Evolutionary conservation across 2,113 vertebrate genomes (phyloP).

Genomic region (Hippopotamus amphibius): DNA sequence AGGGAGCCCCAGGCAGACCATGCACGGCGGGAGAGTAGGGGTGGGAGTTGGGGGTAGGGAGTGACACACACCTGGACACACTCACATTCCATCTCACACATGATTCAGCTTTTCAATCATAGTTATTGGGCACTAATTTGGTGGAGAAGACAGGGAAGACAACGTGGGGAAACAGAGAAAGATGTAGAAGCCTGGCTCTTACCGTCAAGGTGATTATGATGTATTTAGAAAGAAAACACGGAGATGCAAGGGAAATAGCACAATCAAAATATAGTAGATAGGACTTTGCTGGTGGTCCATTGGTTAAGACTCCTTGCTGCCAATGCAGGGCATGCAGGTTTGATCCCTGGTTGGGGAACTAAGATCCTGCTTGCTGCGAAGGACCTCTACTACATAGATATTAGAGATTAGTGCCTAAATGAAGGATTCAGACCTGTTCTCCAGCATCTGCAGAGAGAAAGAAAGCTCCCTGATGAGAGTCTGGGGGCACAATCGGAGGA

Average conservation of each 20-base stretch:
- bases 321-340: too few species aligned
- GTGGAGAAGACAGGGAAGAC: not conserved
- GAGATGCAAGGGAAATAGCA: not conserved
- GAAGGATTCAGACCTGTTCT: not conserved
- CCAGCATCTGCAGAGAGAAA: not conserved
- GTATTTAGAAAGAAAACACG: not conserved
- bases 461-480: not conserved
- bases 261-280: not conserved
- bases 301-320: too few species aligned
- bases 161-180: not conserved
- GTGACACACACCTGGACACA: fast-evolving
- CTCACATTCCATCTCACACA: too few species aligned
- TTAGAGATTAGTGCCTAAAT: not conserved
- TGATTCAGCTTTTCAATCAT: not conserved
- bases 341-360: too few species aligned
- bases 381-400: too few species aligned
- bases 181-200: not conserved
- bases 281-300: too few species aligned
- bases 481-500: not conserved
- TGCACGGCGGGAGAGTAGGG: fast-evolving
- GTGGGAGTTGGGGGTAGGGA: not conserved
- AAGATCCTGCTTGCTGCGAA: too few species aligned
- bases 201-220: not conserved
- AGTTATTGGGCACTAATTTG: not conserved
- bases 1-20: not conserved